Base-by-base conservation (phyloP, 2,113 vertebrate genomes). In the Aramus guarauna region DNA sequence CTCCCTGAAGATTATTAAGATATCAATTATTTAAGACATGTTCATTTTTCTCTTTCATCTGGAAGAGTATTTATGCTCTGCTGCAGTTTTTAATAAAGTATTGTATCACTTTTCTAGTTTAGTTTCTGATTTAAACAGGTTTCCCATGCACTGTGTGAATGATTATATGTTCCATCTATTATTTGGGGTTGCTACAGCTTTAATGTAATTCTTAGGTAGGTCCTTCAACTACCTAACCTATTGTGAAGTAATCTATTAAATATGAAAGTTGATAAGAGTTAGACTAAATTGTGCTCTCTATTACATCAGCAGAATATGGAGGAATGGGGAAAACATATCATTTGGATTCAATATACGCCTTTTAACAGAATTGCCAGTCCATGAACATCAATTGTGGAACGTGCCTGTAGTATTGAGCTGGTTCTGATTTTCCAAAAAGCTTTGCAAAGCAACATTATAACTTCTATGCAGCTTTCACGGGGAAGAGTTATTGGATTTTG, bases 41-140 rank as follows among this genome's bases (percentile, higher is more conserved):
- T 52, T 87, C 45, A 53, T 94, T 96, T 95, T 91, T 87, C 30
- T 94, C 48, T 91, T 97, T 92, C 24, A 59, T 73, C 53, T 85
- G 29, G 12, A 74, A 89, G 15, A 89, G 6, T 41, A 94, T 72
- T 90, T 95, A 34, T 89, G 34, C 10, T 91, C 30, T 66, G 30
- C 16, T 87, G 63, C n/a, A 74, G 27, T 53, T 79, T 84, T 87
- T 50, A 87, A 50, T 69, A 78, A 62, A 82, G 76, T 9, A 47
- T 34, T 68, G 6, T 32, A 53, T 24, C 24, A 41, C 19, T 92
- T 56, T 86, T 72, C 43, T 43, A 32, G 36, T 74, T 86, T 37
- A 32, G 18, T 45, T 80, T 78, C 48, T 64, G 56, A 78, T 87
- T 96, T 64, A 48, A 78, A 77, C 15, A 52, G 3, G 18, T 67